Evolutionary conservation across 2,888 invertebrate genomes (phyloP).

Genomic region (Anarsia innoxiella): DNA sequence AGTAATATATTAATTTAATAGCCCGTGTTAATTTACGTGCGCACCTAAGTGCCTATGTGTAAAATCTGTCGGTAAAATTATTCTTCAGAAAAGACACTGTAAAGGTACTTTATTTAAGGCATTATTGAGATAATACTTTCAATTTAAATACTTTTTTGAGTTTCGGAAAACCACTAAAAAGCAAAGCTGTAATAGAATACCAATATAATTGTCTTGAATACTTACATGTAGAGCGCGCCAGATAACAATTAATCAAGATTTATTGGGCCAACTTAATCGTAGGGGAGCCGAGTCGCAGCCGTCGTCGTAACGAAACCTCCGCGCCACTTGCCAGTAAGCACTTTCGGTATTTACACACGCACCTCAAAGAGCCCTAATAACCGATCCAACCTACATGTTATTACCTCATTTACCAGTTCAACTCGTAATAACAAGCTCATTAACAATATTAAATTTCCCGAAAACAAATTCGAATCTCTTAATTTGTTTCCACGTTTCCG

Average conservation of each 20-base stretch:
- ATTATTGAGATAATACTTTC: background rate
- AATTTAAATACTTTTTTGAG: background rate
- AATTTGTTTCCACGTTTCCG: background rate
- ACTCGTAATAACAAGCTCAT: conserved; percentile 17
- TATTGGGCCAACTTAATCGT: conserved; percentile 39
- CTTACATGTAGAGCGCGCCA: conserved; percentile 22
- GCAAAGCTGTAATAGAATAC: too few species aligned
- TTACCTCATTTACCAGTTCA: conserved; percentile 15
- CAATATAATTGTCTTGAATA: conserved; percentile 17
- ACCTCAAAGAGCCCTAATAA: conserved; percentile 21
- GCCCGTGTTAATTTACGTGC: too few species aligned
- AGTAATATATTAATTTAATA: too few species aligned
- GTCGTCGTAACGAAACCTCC: conserved; percentile 18
- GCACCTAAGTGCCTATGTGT: too few species aligned
- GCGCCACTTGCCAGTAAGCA: too few species aligned
- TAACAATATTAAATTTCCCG: conserved; percentile 14
- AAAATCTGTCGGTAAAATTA: too few species aligned
- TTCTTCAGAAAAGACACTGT: too few species aligned
- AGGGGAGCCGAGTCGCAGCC: conserved; percentile 17
- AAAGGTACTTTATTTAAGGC: too few species aligned
- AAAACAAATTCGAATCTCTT: background rate
- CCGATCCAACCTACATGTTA: conserved; percentile 17
- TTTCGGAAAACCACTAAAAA: too few species aligned
- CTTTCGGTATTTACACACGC: conserved; percentile 35
- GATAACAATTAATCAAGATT: conserved; percentile 49